Evolutionary conservation across 2,888 invertebrate species (phyloP), one percentile per base, ranked within the genome.

Genomic region (Drosophila limbata): DNA sequence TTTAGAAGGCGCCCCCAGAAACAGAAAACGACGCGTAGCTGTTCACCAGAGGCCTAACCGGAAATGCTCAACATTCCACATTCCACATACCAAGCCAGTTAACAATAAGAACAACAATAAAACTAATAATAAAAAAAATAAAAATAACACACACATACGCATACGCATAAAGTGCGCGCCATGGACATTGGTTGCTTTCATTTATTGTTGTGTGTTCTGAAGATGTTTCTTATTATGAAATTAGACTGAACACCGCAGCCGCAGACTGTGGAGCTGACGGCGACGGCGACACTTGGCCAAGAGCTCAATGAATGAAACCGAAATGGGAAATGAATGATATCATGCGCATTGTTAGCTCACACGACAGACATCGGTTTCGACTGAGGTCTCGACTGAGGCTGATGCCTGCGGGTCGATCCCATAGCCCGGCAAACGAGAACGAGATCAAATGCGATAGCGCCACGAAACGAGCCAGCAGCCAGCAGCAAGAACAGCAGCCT

Each of bases 391-490:
- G 39, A 4, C 53, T 50, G 28, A 11, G 19, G 25, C 65, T 50
- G 55, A 39, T 55, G 84, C 60, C 88, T 84, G 86, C 84, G 88
- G 88, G 83, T 81, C 81, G 84, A 79, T 69, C 81, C 80, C 68
- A 74, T 68, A 73, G 67, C 59, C 70, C 85, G 65, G 79, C 88
- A 90, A 90, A 90, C 87, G 83, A 90, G 90, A 90, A 90, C 87
- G 83, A 90, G 90, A 90, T 90, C 90, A 90, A 90, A 90, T 90
- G 86, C 88, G 90, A 90, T 90, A 90, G 90, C 90, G 91, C 90
- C 90, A 91, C 79, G 79, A 85, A 83, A 68, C 78, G 81, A 86
- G 73, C 70, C 77, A 81, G 69, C 75, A 57, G 55, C 47, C 71
- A 48, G 31, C 48, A 48, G 48, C 70, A 39, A 45, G 57, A 81